Evolutionary conservation across 2,888 invertebrate species (phyloP).

Genomic region (Pseudococcus jackbeardsleyi): DNA sequence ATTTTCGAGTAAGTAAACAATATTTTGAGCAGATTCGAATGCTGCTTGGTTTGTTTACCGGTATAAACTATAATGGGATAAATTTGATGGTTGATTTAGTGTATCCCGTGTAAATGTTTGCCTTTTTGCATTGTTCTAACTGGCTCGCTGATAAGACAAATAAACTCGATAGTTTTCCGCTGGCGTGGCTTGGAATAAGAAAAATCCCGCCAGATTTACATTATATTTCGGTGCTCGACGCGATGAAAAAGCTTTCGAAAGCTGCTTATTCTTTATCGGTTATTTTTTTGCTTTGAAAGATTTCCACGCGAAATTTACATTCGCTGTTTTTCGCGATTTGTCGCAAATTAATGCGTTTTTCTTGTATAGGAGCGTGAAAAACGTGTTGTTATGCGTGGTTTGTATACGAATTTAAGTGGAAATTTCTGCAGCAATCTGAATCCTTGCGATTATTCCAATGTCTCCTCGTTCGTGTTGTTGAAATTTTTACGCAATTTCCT

Average conservation of each 20-base stretch:
- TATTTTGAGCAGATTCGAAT: conserved; percentile 12
- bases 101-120: conserved; percentile 16
- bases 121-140: conserved; percentile 13
- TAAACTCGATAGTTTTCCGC: background rate
- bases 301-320: conserved; percentile 32
- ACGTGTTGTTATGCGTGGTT: conserved; percentile 47
- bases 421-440: background rate
- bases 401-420: conserved; percentile 40
- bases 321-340: conserved; percentile 21
- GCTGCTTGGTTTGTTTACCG: background rate
- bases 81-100: conserved; percentile 34
- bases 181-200: background rate
- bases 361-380: conserved; percentile 47
- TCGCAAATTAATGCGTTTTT: conserved; percentile 48
- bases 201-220: background rate
- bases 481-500: conserved; percentile 45
- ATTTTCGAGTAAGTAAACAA: conserved; percentile 47
- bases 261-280: conserved; percentile 7
- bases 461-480: conserved; percentile 21
- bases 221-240: background rate
- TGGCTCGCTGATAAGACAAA: conserved; percentile 20
- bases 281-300: background rate
- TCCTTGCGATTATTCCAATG: conserved; percentile 2
- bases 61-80: conserved; percentile 18
- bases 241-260: background rate